Evolutionary conservation across 2,113 vertebrate genomes (phyloP).

Genomic region (zebrafish (Danio rerio)): DNA sequence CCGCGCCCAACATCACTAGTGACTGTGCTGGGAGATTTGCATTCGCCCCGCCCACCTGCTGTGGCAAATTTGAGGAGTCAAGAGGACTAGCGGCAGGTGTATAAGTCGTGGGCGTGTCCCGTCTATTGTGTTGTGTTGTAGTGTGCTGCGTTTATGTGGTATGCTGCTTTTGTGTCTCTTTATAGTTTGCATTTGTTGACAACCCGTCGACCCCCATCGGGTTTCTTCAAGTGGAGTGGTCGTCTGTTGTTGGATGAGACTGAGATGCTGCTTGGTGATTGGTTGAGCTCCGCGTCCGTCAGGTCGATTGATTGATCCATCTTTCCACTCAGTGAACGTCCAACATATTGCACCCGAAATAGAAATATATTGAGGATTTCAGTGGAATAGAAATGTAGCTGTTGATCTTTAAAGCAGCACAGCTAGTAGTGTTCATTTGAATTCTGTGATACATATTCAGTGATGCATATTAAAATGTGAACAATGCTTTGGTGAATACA

Average conservation of each 20-base stretch:
- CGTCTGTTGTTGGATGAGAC: background rate
- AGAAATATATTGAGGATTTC: background rate
- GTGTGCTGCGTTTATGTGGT: background rate
- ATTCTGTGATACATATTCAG: background rate
- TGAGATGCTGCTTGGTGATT: background rate
- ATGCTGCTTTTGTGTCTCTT: background rate
- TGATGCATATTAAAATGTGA: background rate
- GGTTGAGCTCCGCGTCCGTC: conserved; percentile 1
- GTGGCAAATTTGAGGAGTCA: background rate
- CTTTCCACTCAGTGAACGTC: background rate
- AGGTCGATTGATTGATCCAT: background rate
- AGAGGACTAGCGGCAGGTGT: conserved; percentile 21
- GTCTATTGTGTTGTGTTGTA: background rate
- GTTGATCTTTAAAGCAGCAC: background rate
- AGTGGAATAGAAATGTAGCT: background rate
- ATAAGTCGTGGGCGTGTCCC: background rate
- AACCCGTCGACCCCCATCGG: background rate
- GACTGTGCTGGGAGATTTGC: background rate
- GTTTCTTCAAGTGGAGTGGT: background rate
- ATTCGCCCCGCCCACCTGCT: conserved; percentile 3
- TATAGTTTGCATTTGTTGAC: background rate
- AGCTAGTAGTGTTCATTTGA: background rate
- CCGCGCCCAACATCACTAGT: conserved; percentile 15
- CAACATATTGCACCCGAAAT: background rate
- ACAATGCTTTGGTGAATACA: no score